phyloP scores from a whole-genome alignment of 2,797 vertebrate species.

The Tadarida brasiliensis region DNA sequence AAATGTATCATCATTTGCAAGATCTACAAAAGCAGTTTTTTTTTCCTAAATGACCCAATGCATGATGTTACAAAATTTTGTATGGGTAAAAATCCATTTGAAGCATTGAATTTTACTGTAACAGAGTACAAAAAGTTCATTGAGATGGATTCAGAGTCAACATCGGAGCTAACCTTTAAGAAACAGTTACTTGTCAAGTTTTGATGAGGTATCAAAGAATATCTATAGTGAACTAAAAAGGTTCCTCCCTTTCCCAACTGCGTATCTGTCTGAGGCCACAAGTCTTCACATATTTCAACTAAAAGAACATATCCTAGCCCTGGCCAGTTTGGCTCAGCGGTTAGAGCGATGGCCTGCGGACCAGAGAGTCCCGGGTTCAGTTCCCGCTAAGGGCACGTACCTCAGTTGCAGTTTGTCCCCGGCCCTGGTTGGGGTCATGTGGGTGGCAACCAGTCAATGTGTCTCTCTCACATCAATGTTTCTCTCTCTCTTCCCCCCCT shows the following conservation, averaged over 20 bases:
- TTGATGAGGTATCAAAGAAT: constrained; percentile 2
- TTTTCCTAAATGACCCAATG: constrained; percentile 55
- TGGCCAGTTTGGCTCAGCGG: too few species aligned
- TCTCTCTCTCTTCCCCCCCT: too few species aligned
- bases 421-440: too few species aligned
- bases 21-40: constrained; percentile 59
- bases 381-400: too few species aligned
- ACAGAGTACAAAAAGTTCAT: constrained; percentile 33
- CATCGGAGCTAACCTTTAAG: constrained; percentile 66
- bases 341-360: too few species aligned
- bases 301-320: background rate
- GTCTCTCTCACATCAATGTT: too few species aligned
- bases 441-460: too few species aligned
- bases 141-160: constrained; percentile 6
- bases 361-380: too few species aligned
- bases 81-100: constrained; percentile 35
- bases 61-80: constrained; percentile 46
- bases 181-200: constrained; percentile 23
- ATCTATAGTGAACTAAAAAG: constrained; percentile 48
- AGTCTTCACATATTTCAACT: background rate
- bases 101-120: constrained; percentile 55
- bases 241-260: background rate
- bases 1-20: constrained; percentile 65
- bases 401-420: too few species aligned
- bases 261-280: background rate